Evolutionary conservation across 2,888 invertebrate species (phyloP).

Genomic region (Tromatobia lineatoria): DNA sequence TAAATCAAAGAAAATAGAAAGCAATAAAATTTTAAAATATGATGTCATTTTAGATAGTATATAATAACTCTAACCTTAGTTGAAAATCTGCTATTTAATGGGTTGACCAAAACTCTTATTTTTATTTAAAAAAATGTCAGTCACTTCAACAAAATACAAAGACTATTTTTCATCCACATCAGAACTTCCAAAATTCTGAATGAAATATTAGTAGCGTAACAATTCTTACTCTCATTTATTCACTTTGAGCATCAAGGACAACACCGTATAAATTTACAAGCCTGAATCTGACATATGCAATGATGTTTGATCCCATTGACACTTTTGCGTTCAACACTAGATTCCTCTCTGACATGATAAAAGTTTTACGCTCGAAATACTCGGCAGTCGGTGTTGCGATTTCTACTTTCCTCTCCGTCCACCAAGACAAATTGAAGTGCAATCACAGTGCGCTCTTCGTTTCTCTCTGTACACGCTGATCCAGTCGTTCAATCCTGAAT

Average conservation of each 20-base stretch:
- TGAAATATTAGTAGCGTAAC: conserved; percentile 6
- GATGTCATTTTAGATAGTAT: too few relatives aligned
- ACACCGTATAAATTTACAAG: conserved; percentile 58
- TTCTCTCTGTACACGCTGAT: conserved; percentile 53
- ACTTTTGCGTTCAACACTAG: conserved; percentile 43
- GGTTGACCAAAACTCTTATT: too few relatives aligned
- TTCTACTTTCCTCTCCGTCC: conserved; percentile 50
- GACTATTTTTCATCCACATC: too few relatives aligned
- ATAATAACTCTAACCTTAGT: background rate
- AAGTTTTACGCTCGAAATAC: conserved; percentile 75
- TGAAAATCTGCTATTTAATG: background rate
- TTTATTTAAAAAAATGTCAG: too few relatives aligned
- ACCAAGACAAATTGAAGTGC: conserved; percentile 72
- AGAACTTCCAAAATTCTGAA: background rate
- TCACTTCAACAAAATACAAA: too few relatives aligned
- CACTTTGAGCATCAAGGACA: conserved; percentile 70
- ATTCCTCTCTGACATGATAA: conserved; percentile 67
- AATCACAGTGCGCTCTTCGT: conserved; percentile 46
- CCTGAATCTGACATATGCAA: conserved; percentile 55
- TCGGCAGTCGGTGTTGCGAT: conserved; percentile 58
- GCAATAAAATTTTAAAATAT: too few relatives aligned
- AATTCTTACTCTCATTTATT: conserved; percentile 68
- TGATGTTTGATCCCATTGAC: conserved; percentile 54
- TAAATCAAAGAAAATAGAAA: too few relatives aligned
- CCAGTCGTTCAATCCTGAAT: conserved; percentile 38